Evolutionary conservation across 2,888 invertebrate genomes (phyloP).

Genomic region (Stomorhina lunata): DNA sequence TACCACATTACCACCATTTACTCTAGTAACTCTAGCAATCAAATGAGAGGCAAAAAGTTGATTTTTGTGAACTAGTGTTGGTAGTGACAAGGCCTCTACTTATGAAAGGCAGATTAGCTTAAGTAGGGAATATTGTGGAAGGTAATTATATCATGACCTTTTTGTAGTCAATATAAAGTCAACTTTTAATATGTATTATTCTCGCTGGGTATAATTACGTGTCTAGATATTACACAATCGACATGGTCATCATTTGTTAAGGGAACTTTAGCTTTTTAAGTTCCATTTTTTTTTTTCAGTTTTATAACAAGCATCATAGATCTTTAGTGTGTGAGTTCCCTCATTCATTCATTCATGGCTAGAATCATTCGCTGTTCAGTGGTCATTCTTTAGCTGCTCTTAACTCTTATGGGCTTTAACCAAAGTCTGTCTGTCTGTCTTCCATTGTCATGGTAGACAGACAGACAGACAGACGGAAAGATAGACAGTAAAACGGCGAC

Average conservation of each 20-base stretch:
- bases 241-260: constrained; percentile 62
- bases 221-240: constrained; percentile 55
- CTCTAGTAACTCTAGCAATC: too few species aligned
- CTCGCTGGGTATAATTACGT: not conserved
- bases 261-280: constrained; percentile 15
- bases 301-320: not conserved
- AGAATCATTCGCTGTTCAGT: not conserved
- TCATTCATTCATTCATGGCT: constrained; percentile 49
- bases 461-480: too few species aligned
- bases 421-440: constrained; percentile 26
- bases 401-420: constrained; percentile 49
- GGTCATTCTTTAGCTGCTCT: not conserved
- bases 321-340: constrained; percentile 1
- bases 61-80: too few species aligned
- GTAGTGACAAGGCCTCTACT: too few species aligned
- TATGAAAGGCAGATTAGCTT: too few species aligned
- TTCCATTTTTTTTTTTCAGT: not conserved
- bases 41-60: too few species aligned
- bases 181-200: too few species aligned
- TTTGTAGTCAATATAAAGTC: too few species aligned
- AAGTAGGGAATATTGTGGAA: too few species aligned
- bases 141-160: too few species aligned
- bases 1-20: too few species aligned
- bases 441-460: constrained; percentile 52
- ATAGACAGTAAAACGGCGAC: constrained; percentile 46